Conservation (phyloP, 2,888 invertebrate genomes). For the Cosmorhoe ocellata region DNA sequence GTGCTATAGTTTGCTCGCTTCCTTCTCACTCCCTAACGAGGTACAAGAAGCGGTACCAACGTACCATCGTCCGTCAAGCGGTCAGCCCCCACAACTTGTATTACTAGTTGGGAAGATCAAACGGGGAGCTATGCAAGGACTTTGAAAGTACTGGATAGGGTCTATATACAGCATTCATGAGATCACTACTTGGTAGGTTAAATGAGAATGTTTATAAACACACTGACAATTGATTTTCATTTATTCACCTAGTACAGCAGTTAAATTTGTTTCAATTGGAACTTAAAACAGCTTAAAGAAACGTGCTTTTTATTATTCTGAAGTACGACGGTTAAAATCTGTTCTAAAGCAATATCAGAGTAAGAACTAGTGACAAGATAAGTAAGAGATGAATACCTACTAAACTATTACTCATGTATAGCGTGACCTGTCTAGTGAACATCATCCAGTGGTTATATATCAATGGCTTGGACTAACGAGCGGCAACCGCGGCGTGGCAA, state of each 20-base stretch:
- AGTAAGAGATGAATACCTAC: conserved; percentile 25
- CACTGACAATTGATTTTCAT: no score
- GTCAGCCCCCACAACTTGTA: conserved; percentile 33
- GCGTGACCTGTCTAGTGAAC: conserved; percentile 36
- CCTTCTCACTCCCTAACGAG: conserved; percentile 12
- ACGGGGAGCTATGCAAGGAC: conserved; percentile 12
- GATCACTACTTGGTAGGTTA: no score
- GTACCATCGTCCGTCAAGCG: conserved; percentile 18
- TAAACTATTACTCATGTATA: no score
- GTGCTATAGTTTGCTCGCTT: conserved; percentile 8
- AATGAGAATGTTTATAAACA: no score
- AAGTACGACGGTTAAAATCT: no score
- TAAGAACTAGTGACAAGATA: no score
- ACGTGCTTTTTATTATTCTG: no score
- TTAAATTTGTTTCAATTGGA: no score
- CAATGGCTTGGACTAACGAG: conserved; percentile 46
- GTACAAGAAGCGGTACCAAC: conserved; percentile 6
- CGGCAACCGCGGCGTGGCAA: conserved; percentile 47
- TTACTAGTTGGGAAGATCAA: conserved; percentile 27
- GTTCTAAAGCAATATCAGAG: no score
- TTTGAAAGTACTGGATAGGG: conserved; percentile 11
- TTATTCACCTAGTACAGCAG: no score
- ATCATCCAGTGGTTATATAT: no score
- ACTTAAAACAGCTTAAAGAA: no score
- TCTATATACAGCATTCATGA: neutral